Conservation (phyloP, 2,888 invertebrate genomes). For the Sussaba pulchella region DNA sequence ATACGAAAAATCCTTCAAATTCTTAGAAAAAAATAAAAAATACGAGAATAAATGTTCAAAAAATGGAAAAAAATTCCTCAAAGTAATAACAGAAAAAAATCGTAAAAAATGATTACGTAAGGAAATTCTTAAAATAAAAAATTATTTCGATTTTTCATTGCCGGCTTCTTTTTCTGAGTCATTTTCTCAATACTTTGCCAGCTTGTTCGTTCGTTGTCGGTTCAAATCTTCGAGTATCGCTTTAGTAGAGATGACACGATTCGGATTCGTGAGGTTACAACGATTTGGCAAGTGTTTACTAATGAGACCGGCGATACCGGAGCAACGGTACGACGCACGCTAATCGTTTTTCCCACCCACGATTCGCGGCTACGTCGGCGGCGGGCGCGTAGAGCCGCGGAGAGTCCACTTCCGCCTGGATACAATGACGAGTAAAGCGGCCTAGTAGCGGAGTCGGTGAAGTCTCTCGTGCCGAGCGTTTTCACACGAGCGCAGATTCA, state of each 20-base stretch:
- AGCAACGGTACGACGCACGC: conserved; percentile 45
- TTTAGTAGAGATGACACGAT: not conserved
- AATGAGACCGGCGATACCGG: conserved; percentile 41
- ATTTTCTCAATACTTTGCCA: too few species aligned
- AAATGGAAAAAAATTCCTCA: too few species aligned
- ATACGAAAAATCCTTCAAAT: too few species aligned
- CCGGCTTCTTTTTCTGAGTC: too few species aligned
- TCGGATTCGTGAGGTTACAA: not conserved
- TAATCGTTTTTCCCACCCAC: conserved; percentile 53
- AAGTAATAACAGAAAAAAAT: too few species aligned
- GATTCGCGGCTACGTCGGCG: conserved; percentile 55
- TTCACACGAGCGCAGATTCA: conserved; percentile 46
- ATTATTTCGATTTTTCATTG: too few species aligned
- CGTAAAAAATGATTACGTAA: too few species aligned
- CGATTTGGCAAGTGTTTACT: conserved; percentile 50
- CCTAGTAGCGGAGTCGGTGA: conserved; percentile 4
- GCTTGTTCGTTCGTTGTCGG: too few species aligned
- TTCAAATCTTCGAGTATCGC: too few species aligned
- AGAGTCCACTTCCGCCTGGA: conserved; percentile 73
- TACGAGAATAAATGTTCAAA: too few species aligned
- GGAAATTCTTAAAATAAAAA: too few species aligned
- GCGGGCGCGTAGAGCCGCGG: conserved; percentile 64
- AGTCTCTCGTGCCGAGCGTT: conserved; percentile 4
- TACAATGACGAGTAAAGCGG: conserved; percentile 70
- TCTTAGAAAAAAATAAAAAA: too few species aligned